Evolutionary conservation across 1,140 invertebrate genomes (phyloP).

Genomic region (Belonocnema kinseyi): DNA sequence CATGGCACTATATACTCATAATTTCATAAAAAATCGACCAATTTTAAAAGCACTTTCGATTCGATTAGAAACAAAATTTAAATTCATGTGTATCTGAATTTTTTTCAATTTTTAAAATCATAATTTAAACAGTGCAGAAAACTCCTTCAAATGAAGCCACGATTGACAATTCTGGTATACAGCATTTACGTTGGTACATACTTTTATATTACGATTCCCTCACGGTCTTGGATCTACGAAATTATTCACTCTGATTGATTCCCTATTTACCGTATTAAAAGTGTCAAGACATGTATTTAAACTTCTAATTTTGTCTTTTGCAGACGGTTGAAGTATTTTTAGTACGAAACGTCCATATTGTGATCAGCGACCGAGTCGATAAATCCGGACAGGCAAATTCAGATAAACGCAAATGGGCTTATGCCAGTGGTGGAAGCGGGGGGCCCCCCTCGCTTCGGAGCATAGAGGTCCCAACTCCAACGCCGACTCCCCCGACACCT

Average conservation of each 20-base stretch:
- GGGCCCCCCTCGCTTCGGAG: conserved; percentile 69
- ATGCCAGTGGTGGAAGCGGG: conserved; percentile 70
- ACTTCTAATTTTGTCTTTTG: conserved; percentile 52
- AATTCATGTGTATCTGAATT: no score
- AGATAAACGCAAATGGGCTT: conserved; percentile 70
- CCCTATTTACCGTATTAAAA: conserved; percentile 14
- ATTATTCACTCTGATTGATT: conserved; percentile 17
- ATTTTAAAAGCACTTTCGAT: no score
- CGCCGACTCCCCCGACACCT: conserved; percentile 70
- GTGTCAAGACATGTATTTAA: neutral
- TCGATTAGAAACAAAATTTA: no score
- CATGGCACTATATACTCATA: no score
- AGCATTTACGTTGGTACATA: no score
- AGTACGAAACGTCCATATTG: conserved; percentile 76
- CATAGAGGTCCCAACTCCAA: conserved; percentile 68
- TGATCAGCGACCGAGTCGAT: conserved; percentile 77
- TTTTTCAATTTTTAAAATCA: no score
- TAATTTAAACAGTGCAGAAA: no score
- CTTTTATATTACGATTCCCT: no score
- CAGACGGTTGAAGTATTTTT: conserved; percentile 78
- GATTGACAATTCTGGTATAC: no score
- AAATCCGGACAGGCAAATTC: conserved; percentile 57
- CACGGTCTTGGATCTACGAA: conserved; percentile 24
- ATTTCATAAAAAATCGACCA: no score
- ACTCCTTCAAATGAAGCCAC: no score